Percentiles rank a stretch among this genome's conserved stretches.
phyloP scores from a whole-genome alignment of 2,113 vertebrate genomes.

The Fulica atra region DNA sequence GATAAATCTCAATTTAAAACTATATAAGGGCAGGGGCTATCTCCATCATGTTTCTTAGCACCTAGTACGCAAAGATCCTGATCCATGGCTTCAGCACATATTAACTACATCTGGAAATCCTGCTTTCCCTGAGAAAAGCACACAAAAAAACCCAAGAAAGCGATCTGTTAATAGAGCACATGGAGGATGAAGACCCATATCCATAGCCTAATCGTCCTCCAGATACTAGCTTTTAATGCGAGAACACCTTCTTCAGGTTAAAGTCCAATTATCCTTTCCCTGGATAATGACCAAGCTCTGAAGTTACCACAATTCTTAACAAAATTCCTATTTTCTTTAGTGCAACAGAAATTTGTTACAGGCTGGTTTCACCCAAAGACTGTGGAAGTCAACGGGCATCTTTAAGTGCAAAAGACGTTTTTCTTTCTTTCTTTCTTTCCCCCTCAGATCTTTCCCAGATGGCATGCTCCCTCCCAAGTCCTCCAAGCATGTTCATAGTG shows the following conservation, averaged over 20 bases:
- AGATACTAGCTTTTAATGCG: background rate
- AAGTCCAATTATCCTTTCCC: background rate
- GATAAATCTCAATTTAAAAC: background rate
- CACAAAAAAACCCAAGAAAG: background rate
- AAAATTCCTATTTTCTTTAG: background rate
- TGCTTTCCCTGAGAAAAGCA: background rate
- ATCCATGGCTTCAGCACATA: background rate
- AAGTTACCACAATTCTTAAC: background rate
- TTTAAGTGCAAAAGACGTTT: background rate
- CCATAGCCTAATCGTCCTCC: background rate
- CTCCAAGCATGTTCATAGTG: background rate
- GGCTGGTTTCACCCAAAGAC: background rate
- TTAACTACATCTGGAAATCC: background rate
- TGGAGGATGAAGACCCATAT: background rate
- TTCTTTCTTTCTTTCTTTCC: background rate
- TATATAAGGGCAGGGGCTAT: background rate
- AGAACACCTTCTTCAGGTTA: background rate
- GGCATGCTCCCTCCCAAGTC: background rate
- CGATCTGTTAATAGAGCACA: background rate
- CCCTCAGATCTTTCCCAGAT: background rate
- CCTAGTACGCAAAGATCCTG: background rate
- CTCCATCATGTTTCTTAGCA: fast-evolving
- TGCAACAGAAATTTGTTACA: background rate
- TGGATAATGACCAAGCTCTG: background rate
- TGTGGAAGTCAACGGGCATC: background rate